Conservation (phyloP, 2,888 invertebrate genomes). For the Anarsia innoxiella region DNA sequence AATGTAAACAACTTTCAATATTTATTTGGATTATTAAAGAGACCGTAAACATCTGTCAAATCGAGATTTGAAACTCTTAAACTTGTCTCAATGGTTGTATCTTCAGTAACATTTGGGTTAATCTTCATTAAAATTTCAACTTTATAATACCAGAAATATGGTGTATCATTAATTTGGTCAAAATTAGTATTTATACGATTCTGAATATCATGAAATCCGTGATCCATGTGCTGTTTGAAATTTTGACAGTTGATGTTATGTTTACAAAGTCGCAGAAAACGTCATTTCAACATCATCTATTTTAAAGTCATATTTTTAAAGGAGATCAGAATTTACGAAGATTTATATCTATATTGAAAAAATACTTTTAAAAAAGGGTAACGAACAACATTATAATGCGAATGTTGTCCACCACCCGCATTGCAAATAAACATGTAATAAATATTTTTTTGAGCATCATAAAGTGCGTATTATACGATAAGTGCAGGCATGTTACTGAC, state of each 20-base stretch:
- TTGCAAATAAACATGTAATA: conserved; percentile 6
- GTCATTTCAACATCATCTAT: too few relatives aligned
- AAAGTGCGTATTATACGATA: not conserved
- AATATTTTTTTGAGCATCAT: not conserved
- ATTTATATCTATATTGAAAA: too few relatives aligned
- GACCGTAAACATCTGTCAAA: conserved; percentile 52
- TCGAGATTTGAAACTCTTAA: conserved; percentile 40
- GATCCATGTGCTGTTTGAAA: conserved; percentile 13
- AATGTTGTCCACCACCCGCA: conserved; percentile 4
- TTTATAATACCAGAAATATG: conserved; percentile 16
- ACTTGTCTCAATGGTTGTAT: conserved; percentile 25
- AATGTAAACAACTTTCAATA: conserved; percentile 50
- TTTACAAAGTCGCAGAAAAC: conserved; percentile 18
- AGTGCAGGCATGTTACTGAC: not conserved
- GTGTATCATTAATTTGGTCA: conserved; percentile 15
- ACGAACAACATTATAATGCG: conserved; percentile 1
- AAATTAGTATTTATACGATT: conserved; percentile 18
- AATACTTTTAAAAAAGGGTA: too few relatives aligned
- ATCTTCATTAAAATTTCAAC: conserved; percentile 16
- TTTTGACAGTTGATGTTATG: conserved; percentile 11
- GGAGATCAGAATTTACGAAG: too few relatives aligned
- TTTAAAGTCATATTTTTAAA: too few relatives aligned
- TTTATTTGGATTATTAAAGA: conserved; percentile 50
- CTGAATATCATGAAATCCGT: conserved; percentile 17
- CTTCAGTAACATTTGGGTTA: conserved; percentile 13